phyloP scores from a whole-genome alignment of 2,797 vertebrate genomes.

The Notoglanidium macrostoma region DNA sequence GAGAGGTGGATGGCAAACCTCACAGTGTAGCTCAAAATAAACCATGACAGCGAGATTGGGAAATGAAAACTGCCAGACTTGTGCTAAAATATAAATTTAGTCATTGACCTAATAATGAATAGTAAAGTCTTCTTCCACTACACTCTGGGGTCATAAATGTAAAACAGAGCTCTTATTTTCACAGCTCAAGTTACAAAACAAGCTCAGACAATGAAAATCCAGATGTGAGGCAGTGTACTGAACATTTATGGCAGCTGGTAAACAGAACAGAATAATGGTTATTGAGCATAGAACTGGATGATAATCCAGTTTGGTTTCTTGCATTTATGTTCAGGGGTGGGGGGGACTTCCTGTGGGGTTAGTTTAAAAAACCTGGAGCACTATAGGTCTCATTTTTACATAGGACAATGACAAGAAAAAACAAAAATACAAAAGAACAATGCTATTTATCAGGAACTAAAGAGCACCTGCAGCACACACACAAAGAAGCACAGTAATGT shows the following conservation, averaged over 20 bases:
- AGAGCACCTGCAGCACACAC: conserved; percentile 1
- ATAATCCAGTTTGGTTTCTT: conserved; percentile 16
- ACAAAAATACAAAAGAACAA: conserved; percentile 17
- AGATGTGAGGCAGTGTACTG: conserved; percentile 19
- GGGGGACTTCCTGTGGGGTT: background rate
- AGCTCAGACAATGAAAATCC: conserved; percentile 7
- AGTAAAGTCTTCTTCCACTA: conserved; percentile 2
- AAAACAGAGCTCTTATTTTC: conserved; percentile 15
- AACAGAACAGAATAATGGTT: conserved; percentile 18
- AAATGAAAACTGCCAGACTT: background rate
- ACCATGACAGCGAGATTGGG: conserved; percentile 26
- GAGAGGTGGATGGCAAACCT: conserved; percentile 27
- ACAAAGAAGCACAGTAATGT: conserved; percentile 3
- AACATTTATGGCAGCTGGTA: background rate
- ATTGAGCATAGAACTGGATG: background rate
- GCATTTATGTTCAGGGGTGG: background rate
- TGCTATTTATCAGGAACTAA: background rate
- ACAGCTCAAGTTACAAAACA: conserved; percentile 27
- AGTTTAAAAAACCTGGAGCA: background rate
- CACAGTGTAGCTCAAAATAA: conserved; percentile 44
- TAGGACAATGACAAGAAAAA: background rate
- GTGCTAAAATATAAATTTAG: background rate
- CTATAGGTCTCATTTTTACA: background rate
- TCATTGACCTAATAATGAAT: conserved; percentile 4
- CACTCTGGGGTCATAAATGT: conserved; percentile 5